These are phyloP conservation scores for Herpailurus yagouaroundi DNA, from an alignment of 2,113 vertebrate genomes.

Conservation along the genomic window DNA sequence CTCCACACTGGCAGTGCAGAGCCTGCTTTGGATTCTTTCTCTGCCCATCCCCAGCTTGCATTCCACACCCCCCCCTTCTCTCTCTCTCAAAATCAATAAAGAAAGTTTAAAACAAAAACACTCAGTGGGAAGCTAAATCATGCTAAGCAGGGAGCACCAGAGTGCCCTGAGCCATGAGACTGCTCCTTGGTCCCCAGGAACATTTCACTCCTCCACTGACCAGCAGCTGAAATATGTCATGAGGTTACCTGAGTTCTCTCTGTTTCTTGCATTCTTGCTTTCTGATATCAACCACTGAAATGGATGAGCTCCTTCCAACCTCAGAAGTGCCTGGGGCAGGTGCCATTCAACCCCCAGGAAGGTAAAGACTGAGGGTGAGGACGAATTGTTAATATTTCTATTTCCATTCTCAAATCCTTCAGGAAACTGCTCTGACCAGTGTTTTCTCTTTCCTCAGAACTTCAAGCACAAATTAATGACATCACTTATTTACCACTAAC, in stretches of 20 bases:
- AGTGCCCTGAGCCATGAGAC: not conserved
- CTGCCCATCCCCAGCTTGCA: no score
- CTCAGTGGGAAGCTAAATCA: not conserved
- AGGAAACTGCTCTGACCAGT: not conserved
- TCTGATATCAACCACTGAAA: not conserved
- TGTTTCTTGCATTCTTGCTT: not conserved
- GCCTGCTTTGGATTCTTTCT: no score
- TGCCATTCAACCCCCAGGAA: not conserved
- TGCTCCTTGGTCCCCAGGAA: no score
- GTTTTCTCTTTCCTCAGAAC: not conserved
- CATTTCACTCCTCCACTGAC: not conserved
- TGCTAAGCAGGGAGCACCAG: not conserved
- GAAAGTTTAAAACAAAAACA: not conserved
- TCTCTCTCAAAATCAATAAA: no score
- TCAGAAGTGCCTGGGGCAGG: not conserved
- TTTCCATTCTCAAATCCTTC: not conserved
- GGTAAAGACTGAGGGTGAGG: not conserved
- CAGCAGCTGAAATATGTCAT: not conserved
- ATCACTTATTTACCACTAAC: not conserved
- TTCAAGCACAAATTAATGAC: not conserved
- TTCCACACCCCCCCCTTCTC: accelerated
- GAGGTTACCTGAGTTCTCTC: not conserved
- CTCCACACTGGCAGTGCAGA: no score
- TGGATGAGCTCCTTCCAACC: not conserved
- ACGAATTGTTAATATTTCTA: not conserved